Conservation (phyloP, 2,113 vertebrate genomes). For the Pimephales promelas region DNA sequence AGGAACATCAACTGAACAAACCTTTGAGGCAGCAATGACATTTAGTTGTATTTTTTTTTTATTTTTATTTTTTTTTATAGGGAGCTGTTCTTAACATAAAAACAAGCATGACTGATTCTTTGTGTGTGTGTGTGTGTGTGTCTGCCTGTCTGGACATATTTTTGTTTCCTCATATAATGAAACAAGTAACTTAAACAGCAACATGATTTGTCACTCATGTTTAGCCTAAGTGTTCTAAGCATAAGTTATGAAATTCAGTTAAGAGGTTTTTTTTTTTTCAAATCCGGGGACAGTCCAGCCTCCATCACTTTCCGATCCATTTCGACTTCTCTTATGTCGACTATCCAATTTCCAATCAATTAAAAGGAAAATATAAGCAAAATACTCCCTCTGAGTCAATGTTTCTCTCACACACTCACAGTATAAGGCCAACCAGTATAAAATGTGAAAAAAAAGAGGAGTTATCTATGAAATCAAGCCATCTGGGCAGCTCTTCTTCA, state of each 20-base stretch:
- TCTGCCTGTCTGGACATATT: background rate
- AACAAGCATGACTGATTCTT: background rate
- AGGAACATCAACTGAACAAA: background rate
- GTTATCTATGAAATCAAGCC: constrained; percentile 75
- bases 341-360: background rate
- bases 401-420: constrained; percentile 48
- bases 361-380: background rate
- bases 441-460: constrained; percentile 62
- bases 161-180: background rate
- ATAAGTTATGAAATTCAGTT: background rate
- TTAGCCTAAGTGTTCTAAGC: background rate
- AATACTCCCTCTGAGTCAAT: constrained; percentile 1
- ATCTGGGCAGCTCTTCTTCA: constrained; percentile 87
- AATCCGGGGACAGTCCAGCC: background rate
- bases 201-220: background rate
- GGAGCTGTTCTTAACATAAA: background rate
- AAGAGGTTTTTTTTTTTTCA: background rate
- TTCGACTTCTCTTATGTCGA: constrained; percentile 31
- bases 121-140: no score
- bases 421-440: constrained; percentile 68
- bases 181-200: background rate
- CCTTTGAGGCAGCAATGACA: background rate
- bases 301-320: constrained; percentile 27
- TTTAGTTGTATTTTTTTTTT: background rate
- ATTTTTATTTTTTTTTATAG: no score